Evolutionary conservation across 2,797 vertebrate genomes (phyloP).

Genomic region (Euthynnus affinis): DNA sequence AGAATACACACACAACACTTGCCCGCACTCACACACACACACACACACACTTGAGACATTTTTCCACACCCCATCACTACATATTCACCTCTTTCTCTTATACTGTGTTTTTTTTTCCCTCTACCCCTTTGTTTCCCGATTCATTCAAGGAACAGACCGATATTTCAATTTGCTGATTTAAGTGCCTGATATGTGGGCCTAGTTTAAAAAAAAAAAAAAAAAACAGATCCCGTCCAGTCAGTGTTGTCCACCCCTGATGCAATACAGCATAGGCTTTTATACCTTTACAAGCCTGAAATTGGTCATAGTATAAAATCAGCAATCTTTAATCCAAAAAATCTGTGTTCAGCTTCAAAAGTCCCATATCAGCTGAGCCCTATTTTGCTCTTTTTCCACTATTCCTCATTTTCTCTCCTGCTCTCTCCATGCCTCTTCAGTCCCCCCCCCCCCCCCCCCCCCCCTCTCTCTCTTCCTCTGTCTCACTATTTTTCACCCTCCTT

Average conservation of each 20-base stretch:
- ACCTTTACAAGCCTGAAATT: constrained; percentile 15
- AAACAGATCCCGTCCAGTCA: background rate
- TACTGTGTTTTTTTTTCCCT: constrained; percentile 12
- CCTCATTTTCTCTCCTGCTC: constrained; percentile 44
- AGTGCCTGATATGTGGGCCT: constrained; percentile 1
- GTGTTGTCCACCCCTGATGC: background rate
- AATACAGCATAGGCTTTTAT: constrained; percentile 5
- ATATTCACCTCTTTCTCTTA: background rate
- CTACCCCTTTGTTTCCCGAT: constrained; percentile 8
- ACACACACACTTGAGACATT: constrained; percentile 18
- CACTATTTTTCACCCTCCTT: constrained; percentile 50
- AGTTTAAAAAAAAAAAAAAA: too few relatives aligned
- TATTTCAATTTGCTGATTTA: constrained; percentile 5
- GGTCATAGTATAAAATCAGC: constrained; percentile 25
- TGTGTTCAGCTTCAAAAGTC: constrained; percentile 43
- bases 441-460: too few relatives aligned
- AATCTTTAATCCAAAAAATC: constrained; percentile 42
- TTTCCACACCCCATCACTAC: background rate
- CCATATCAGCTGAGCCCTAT: constrained; percentile 33
- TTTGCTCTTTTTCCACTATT: constrained; percentile 45
- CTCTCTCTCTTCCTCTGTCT: constrained; percentile 55
- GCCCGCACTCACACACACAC: constrained; percentile 12
- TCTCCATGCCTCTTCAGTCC: constrained; percentile 43
- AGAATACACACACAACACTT: constrained; percentile 38
- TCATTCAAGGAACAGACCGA: background rate